Percentiles rank a stretch among this genome's conserved stretches.
phyloP scores from a whole-genome alignment of 2,888 invertebrate genomes.

The Copidosoma aretas region DNA sequence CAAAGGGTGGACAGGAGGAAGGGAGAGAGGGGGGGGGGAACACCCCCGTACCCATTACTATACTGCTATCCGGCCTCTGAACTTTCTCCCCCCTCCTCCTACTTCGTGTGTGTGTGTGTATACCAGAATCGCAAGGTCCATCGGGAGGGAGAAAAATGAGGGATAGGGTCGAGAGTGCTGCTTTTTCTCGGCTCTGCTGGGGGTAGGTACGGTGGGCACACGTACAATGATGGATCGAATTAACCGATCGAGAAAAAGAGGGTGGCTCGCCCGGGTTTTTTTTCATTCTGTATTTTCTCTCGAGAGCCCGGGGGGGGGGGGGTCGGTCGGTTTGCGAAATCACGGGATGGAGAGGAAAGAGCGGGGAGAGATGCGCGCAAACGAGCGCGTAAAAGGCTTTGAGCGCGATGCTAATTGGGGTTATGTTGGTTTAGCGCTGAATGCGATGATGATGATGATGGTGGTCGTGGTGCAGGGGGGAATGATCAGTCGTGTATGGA shows the following conservation, averaged over 20 bases:
- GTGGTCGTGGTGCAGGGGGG: too few relatives aligned
- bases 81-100: background rate
- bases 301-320: background rate
- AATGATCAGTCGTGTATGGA: too few relatives aligned
- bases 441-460: too few relatives aligned
- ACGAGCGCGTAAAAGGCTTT: background rate
- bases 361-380: background rate
- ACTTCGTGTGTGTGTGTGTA: background rate
- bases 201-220: constrained; percentile 2
- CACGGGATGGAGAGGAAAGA: background rate
- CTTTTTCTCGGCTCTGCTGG: background rate
- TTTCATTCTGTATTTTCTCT: constrained; percentile 11
- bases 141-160: constrained; percentile 1
- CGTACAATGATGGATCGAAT: constrained; percentile 20
- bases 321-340: background rate
- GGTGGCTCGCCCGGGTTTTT: too few relatives aligned
- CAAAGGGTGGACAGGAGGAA: constrained; percentile 59
- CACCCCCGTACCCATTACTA: constrained; percentile 55
- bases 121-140: constrained; percentile 22
- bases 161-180: constrained; percentile 18
- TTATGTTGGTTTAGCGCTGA: background rate
- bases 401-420: background rate
- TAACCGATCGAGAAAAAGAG: constrained; percentile 23
- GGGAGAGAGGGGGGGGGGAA: constrained; percentile 33
- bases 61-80: constrained; percentile 39